Conservation (phyloP, 2,888 invertebrate species). For the Parapristionchus giblindavisi region DNA sequence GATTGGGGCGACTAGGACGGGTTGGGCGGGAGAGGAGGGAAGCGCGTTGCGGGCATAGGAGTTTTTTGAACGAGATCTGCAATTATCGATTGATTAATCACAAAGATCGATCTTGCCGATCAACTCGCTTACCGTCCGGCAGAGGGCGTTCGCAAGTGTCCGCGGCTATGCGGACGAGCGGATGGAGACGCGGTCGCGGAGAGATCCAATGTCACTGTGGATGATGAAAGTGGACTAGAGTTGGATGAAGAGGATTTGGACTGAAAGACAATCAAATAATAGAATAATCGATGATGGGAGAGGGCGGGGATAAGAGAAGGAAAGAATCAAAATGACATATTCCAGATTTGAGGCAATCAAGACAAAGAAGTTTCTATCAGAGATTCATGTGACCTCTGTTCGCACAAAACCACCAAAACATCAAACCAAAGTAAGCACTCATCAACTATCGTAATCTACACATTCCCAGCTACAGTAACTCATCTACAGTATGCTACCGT, state of each 20-base stretch:
- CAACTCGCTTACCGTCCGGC: slow-evolving; percentile 15
- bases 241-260: neutral
- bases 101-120: neutral
- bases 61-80: slow-evolving; percentile 66
- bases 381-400: too few species aligned
- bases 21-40: slow-evolving; percentile 36
- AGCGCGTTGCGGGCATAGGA: slow-evolving; percentile 68
- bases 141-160: slow-evolving; percentile 31
- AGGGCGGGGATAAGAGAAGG: too few species aligned
- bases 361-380: too few species aligned
- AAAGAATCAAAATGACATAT: too few species aligned
- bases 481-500: neutral
- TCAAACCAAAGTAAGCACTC: neutral
- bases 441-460: neutral
- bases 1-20: slow-evolving; percentile 24
- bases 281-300: too few species aligned
- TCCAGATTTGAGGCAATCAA: too few species aligned
- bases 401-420: neutral
- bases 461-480: slow-evolving; percentile 13
- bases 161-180: slow-evolving; percentile 12
- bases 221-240: neutral
- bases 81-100: too few species aligned
- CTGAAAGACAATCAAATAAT: neutral
- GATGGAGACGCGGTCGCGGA: neutral
- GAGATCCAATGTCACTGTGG: slow-evolving; percentile 17